These are phyloP conservation scores for Caranx ignobilis DNA, from an alignment of 2,113 vertebrate species.

Conservation along the genomic window DNA sequence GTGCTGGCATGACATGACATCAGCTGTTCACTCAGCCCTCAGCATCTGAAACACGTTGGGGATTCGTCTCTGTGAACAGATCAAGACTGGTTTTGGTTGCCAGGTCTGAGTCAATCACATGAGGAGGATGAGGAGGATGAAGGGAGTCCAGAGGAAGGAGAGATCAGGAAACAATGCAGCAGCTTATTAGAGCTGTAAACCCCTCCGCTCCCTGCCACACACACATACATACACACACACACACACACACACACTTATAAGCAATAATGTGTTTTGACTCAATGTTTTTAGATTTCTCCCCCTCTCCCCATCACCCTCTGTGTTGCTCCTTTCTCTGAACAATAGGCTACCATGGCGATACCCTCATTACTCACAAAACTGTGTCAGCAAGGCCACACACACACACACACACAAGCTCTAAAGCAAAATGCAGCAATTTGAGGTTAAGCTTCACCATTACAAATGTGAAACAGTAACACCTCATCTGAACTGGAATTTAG, in stretches of 20 bases:
- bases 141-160: neutral
- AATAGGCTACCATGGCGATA: slow-evolving; percentile 70
- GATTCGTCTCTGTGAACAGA: neutral
- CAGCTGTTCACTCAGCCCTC: neutral
- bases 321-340: slow-evolving; percentile 40
- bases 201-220: neutral
- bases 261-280: neutral
- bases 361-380: slow-evolving; percentile 63
- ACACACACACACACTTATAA: neutral
- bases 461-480: neutral
- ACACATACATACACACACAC: neutral
- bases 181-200: slow-evolving; percentile 24
- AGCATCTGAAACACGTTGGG: neutral
- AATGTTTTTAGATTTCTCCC: neutral
- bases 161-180: slow-evolving; percentile 19
- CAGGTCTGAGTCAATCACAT: slow-evolving; percentile 14
- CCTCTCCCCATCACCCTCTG: neutral
- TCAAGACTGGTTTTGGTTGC: neutral
- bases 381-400: slow-evolving; percentile 13
- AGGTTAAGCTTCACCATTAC: neutral
- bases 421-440: neutral
- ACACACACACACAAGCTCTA: neutral
- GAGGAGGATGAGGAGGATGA: neutral
- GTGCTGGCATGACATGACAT: neutral
- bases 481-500: too few relatives aligned